These are phyloP conservation scores for Python bivittatus DNA, from an alignment of 2,113 vertebrate species.

Conservation along the genomic window DNA sequence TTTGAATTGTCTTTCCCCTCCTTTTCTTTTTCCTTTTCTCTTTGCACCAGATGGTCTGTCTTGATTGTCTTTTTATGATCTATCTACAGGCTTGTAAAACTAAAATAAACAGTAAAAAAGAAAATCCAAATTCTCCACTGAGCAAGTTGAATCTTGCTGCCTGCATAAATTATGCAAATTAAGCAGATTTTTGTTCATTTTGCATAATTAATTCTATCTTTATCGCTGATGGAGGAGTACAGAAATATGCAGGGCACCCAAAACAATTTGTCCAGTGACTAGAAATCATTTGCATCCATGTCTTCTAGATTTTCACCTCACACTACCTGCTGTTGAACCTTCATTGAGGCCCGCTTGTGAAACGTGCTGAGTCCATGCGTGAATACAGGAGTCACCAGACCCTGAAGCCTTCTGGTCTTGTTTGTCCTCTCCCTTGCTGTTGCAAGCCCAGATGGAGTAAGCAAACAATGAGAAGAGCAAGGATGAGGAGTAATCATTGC, in stretches of 20 bases:
- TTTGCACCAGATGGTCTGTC: slow-evolving; percentile 10
- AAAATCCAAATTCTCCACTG: slow-evolving; percentile 1
- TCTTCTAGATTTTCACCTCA: not conserved
- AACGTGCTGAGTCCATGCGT: not conserved
- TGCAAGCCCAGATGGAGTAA: not conserved
- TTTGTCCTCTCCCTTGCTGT: not conserved
- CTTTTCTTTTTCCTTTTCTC: not conserved
- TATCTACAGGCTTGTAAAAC: slow-evolving; percentile 18
- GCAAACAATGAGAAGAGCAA: not conserved
- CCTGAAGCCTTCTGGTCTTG: not conserved
- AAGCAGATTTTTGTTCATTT: not conserved
- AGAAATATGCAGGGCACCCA: not conserved
- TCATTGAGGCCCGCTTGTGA: not conserved
- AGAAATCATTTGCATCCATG: not conserved
- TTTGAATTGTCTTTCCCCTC: not conserved
- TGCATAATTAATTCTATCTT: not conserved
- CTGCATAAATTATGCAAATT: slow-evolving; percentile 17
- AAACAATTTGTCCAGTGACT: not conserved
- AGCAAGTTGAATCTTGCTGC: slow-evolving; percentile 5
- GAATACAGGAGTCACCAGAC: not conserved
- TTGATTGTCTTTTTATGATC: slow-evolving; percentile 20
- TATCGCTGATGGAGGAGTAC: not conserved
- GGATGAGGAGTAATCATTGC: not conserved
- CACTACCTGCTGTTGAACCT: not conserved
- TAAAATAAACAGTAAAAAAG: slow-evolving; percentile 19